phyloP scores from a whole-genome alignment of 2,888 invertebrate species.

The Conistra vaccinii region DNA sequence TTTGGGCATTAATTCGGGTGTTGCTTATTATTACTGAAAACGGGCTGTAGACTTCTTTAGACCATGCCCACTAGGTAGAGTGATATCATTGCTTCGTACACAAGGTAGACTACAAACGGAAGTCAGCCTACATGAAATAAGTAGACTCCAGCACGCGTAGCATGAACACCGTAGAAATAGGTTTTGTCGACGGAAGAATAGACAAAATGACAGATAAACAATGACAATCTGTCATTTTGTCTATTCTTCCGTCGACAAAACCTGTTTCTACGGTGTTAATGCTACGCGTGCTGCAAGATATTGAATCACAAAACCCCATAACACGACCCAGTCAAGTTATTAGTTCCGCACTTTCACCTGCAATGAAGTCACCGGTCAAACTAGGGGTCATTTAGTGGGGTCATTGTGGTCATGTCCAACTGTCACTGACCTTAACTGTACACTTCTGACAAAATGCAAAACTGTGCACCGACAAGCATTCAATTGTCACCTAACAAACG shows the following conservation, averaged over 20 bases:
- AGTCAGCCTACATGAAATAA: background rate
- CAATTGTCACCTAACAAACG: conserved; percentile 51
- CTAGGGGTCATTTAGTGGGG: conserved; percentile 35
- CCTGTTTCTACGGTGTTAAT: no score
- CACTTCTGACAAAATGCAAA: conserved; percentile 67
- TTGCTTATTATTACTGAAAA: no score
- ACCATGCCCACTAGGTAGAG: background rate
- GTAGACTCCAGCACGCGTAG: no score
- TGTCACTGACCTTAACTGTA: conserved; percentile 78
- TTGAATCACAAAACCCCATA: background rate
- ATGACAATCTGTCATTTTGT: no score
- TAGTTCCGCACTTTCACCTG: conserved; percentile 15
- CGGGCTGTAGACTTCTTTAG: no score
- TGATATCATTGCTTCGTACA: no score
- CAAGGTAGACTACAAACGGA: background rate
- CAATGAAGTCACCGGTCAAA: conserved; percentile 25
- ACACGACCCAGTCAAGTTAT: background rate
- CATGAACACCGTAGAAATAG: no score
- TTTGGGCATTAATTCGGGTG: no score
- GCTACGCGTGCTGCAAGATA: background rate
- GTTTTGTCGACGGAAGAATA: no score
- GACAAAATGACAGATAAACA: no score
- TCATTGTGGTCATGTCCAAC: conserved; percentile 35
- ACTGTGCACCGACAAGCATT: conserved; percentile 58
- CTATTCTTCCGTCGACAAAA: no score